Conservation (phyloP, 2,888 invertebrate species). For the Tuta absoluta region DNA sequence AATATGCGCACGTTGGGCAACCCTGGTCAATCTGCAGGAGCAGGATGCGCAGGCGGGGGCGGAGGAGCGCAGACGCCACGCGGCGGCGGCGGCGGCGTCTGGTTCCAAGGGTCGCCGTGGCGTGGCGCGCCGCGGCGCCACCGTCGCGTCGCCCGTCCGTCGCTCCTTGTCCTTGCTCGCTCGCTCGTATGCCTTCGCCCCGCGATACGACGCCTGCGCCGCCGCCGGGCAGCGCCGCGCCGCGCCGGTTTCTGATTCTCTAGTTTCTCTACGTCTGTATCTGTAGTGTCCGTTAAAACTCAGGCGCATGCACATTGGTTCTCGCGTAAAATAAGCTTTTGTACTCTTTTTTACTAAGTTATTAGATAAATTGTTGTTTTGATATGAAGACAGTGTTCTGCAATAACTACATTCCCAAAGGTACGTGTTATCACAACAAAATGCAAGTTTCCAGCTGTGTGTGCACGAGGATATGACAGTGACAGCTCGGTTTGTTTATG, state of each 20-base stretch:
- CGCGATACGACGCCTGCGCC: slow-evolving; percentile 66
- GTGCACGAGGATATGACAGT: slow-evolving; percentile 54
- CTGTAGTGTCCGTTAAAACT: slow-evolving; percentile 39
- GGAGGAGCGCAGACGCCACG: slow-evolving; percentile 39
- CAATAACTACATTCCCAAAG: not conserved
- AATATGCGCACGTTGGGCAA: too few relatives aligned
- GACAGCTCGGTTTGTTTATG: slow-evolving; percentile 63
- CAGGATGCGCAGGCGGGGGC: slow-evolving; percentile 33
- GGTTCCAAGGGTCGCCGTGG: slow-evolving; percentile 56
- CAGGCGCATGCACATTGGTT: slow-evolving; percentile 18
- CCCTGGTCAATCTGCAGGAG: not conserved
- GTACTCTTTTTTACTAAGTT: not conserved
- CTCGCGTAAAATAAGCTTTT: slow-evolving; percentile 29
- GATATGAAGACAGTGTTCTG: not conserved
- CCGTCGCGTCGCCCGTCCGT: slow-evolving; percentile 45
- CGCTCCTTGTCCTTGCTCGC: too few relatives aligned
- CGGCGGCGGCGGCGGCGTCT: slow-evolving; percentile 8
- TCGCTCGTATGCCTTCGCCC: slow-evolving; percentile 38
- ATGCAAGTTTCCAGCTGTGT: slow-evolving; percentile 31
- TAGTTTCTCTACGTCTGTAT: too few relatives aligned
- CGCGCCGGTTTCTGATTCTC: slow-evolving; percentile 51
- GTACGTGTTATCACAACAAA: slow-evolving; percentile 29
- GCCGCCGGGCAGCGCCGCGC: slow-evolving; percentile 49
- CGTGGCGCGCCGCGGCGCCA: slow-evolving; percentile 71
- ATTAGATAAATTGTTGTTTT: not conserved